Evolutionary conservation across 2,888 invertebrate genomes (phyloP), one percentile per base, ranked within the genome.

Genomic region (Anoplius nigerrimus): DNA sequence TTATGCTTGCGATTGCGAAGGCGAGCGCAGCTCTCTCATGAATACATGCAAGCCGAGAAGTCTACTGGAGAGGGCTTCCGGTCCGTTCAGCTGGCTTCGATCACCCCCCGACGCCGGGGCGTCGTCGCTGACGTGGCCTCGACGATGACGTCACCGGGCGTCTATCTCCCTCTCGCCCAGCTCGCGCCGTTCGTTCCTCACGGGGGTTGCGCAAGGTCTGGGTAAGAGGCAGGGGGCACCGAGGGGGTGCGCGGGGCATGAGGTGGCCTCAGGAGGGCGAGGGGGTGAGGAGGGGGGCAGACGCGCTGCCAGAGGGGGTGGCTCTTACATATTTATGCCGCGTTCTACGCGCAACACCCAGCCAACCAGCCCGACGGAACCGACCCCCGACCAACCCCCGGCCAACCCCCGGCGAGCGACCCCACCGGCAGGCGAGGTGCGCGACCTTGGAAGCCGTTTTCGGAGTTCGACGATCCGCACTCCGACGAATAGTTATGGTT

Each of bases 251-350:
- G 22, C 27, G 61, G n/a, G 21, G 61, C 57, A 45, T 54, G 63
- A 16, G 68, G 56, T 11, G 58, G 34, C 43, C n/a, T n/a, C n/a
- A n/a, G n/a, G n/a, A n/a, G 42, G 66, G 56, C 51, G 54, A 58
- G 51, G 65, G 61, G 6, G 13, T 13, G 8, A 42, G 8, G 42
- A 18, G 48, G 48, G 48, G n/a, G 2, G 16, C 48, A 5, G 16
- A 46, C 46, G 16, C 4, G 4, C 46, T 11, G 46, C n/a, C n/a
- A 48, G 71, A 43, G 78, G 72, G 84, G 84, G 84, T 85, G 81
- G 85, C 86, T 87, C 87, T 87, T 88, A 88, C 87, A 88, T 87
- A 88, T 88, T 88, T 88, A 88, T 88, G 86, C 83, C 88, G 84
- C 87, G 88, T 87, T 82, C 84, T 75, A 75, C 84, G 82, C 83